Percentiles rank a stretch among this genome's conserved stretches.
phyloP scores from a whole-genome alignment of 2,888 invertebrate species.

The Hofmannophila pseudospretella region DNA sequence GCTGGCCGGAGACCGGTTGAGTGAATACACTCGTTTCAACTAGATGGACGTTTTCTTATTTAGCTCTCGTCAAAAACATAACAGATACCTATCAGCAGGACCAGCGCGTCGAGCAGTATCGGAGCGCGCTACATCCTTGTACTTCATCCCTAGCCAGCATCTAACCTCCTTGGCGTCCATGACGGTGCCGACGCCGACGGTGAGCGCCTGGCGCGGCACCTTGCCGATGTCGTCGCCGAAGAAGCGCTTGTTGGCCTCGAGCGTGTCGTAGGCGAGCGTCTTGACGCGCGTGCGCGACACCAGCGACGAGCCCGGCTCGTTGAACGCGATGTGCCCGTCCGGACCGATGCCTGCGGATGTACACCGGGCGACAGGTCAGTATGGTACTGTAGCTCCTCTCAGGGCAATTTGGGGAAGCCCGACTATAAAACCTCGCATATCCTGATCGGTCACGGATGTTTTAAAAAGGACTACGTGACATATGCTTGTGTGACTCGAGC shows the following conservation, averaged over 20 bases:
- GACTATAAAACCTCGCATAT: conserved; percentile 16
- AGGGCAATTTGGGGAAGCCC: conserved; percentile 13
- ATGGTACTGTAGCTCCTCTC: conserved; percentile 9
- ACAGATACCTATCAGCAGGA: too few relatives aligned
- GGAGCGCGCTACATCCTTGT: too few relatives aligned
- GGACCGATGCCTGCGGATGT: conserved; percentile 96
- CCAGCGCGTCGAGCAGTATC: too few relatives aligned
- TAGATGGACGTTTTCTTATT: too few relatives aligned
- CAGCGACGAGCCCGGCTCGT: conserved; percentile 98
- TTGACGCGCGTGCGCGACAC: conserved; percentile 97
- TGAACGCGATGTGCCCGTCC: conserved; percentile 99
- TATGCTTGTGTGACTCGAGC: conserved; percentile 9
- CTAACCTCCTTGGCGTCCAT: conserved; percentile 99
- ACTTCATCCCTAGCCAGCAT: neutral
- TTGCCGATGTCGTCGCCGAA: conserved; percentile 95
- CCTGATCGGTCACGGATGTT: conserved; percentile 17
- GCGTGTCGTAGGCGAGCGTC: conserved; percentile 96
- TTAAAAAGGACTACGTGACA: conserved; percentile 7
- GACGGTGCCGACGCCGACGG: conserved; percentile 99
- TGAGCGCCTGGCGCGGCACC: conserved; percentile 97
- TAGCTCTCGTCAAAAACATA: too few relatives aligned
- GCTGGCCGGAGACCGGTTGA: too few relatives aligned
- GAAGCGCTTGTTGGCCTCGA: conserved; percentile 98
- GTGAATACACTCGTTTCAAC: too few relatives aligned
- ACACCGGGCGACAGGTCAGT: conserved; percentile 6